Evolutionary conservation across 2,888 invertebrate genomes (phyloP).

Genomic region (Lysandra bellargus): DNA sequence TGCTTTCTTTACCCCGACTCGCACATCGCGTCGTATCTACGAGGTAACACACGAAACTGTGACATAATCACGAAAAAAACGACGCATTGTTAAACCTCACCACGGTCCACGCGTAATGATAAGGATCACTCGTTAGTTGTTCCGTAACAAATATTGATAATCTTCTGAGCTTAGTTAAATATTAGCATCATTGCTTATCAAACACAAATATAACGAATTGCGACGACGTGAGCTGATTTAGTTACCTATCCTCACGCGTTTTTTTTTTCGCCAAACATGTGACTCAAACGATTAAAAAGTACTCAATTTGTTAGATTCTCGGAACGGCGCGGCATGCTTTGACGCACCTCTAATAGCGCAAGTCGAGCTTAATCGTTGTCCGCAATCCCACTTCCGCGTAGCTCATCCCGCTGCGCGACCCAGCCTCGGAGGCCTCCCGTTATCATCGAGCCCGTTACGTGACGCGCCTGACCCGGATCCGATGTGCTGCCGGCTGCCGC

Average conservation of each 20-base stretch:
- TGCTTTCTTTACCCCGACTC: conserved; percentile 67
- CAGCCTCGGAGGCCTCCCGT: conserved; percentile 66
- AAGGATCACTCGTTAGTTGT: background rate
- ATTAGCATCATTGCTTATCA: background rate
- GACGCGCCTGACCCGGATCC: conserved; percentile 77
- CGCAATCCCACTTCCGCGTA: conserved; percentile 74
- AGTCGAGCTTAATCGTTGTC: conserved; percentile 31
- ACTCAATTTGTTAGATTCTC: conserved; percentile 5
- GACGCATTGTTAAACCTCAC: conserved; percentile 8
- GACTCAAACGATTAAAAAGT: background rate
- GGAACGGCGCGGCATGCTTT: conserved; percentile 24
- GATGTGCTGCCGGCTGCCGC: conserved; percentile 39
- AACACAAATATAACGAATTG: conserved; percentile 8
- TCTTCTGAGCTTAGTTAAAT: background rate
- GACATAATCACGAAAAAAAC: conserved; percentile 8
- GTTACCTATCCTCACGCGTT: background rate
- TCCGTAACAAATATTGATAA: background rate
- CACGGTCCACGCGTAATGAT: background rate
- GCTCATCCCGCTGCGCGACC: conserved; percentile 78
- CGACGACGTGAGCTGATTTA: background rate
- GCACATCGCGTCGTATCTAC: conserved; percentile 60
- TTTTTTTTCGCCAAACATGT: background rate
- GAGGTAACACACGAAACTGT: conserved; percentile 20
- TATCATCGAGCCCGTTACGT: conserved; percentile 75
- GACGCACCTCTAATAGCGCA: conserved; percentile 19